A percentile compares a stretch with the other conserved stretches of the same genome.
Conservation (phyloP, 1,140 invertebrate species). For the Drosophila paulistorum region DNA sequence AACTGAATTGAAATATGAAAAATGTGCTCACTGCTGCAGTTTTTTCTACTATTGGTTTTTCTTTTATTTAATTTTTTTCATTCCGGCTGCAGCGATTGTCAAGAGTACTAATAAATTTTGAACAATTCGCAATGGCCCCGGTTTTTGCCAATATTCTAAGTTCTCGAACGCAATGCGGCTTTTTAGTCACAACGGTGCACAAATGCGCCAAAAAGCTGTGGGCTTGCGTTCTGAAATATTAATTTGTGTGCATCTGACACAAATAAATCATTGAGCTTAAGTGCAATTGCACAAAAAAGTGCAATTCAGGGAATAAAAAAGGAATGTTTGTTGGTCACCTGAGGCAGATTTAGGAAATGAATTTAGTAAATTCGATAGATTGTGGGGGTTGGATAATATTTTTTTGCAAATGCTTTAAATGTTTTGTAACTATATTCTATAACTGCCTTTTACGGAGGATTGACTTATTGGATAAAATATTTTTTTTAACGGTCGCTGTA, state of each 20-base stretch:
- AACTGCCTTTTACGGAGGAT: too few species aligned
- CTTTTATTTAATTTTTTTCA: conserved; percentile 6
- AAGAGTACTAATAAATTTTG: conserved; percentile 76
- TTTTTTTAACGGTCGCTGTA: too few species aligned
- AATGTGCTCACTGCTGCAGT: conserved; percentile 68
- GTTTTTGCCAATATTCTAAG: conserved; percentile 36
- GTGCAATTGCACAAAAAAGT: conserved; percentile 7
- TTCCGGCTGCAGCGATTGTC: conserved; percentile 68
- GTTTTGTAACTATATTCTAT: too few species aligned
- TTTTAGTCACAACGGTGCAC: conserved; percentile 50
- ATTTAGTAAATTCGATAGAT: neutral
- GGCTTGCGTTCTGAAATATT: conserved; percentile 36
- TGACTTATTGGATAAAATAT: too few species aligned
- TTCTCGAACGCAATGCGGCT: conserved; percentile 24
- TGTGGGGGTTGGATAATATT: neutral
- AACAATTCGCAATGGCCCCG: conserved; percentile 28
- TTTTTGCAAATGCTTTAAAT: too few species aligned
- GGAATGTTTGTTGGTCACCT: conserved; percentile 30
- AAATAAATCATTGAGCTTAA: conserved; percentile 34
- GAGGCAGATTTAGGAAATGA: conserved; percentile 29
- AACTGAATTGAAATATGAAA: conserved; percentile 69
- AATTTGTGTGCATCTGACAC: conserved; percentile 23
- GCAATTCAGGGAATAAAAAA: neutral
- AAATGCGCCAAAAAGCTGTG: conserved; percentile 36
- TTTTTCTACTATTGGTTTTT: neutral